Base-by-base conservation (phyloP, 2,888 invertebrate genomes). In the Caradrina clavipalpis region DNA sequence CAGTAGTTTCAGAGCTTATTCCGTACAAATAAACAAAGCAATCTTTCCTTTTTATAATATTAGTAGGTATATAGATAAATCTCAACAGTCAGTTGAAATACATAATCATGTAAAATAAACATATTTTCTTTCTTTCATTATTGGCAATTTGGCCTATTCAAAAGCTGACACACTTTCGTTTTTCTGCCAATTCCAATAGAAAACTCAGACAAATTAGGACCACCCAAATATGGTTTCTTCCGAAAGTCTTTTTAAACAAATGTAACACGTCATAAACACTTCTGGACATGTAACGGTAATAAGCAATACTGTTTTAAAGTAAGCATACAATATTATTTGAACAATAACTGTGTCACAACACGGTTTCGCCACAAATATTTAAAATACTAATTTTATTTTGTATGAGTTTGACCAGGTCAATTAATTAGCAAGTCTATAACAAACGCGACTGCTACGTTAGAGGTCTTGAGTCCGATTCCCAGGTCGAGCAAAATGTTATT, bases 321-420 rank as follows among this genome's bases (percentile, higher is more conserved):
- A 56, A 62, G 42, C 64, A 53, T 57, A 69, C 53, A 22, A 50
- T 51, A 55, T n/a, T 73, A 71, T 81, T 80, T 85, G 62, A 22
- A 75, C 61, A 68, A 55, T 19, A 79, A 78, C 39, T 64, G 63
- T 85, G 85, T 83, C 56, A 82, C 73, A 73, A 82, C 73, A 73
- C 62, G 76, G 80, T 80, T 69, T 61, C 8, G 21, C 42, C 62
- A 68, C 47, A 49, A 67, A 55, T 70, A 69, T 69, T 61, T 61
- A 47, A 62, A 65, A 21, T 59, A 31, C 13, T 10, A 6, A 26
- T 68, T n/a, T 35, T 61, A 17, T 56, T 64, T 50, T 45, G 51
- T 53, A 8, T 60, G 49, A n/a, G 54, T 64, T 67, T 69, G 57
- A 70, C 73, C 78, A 13, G 73, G 70, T 76, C 63, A 15, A 47